A percentile compares a stretch with the other conserved stretches of the same genome.
These are phyloP conservation scores for Lanistes nyassanus DNA, from an alignment of 1,140 invertebrate species.

Conservation along the genomic window DNA sequence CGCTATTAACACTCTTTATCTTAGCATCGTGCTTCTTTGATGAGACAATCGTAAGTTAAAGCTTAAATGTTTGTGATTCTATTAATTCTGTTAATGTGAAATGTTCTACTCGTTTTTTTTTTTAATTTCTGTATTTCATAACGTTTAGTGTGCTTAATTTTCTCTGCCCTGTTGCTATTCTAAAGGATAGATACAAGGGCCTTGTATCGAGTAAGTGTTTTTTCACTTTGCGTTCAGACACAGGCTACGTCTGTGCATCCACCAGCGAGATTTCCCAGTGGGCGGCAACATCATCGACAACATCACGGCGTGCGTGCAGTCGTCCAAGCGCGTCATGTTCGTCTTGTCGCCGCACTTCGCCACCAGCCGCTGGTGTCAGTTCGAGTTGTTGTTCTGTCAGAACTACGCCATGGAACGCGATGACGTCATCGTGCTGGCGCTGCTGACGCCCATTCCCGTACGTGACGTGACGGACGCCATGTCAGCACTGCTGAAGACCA, in stretches of 20 bases:
- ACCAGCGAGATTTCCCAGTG: conserved; percentile 49
- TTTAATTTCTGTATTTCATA: too few species aligned
- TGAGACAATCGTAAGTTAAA: too few species aligned
- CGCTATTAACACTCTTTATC: too few species aligned
- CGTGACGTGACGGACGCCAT: conserved; percentile 24
- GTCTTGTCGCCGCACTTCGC: conserved; percentile 45
- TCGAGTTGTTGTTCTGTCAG: conserved; percentile 65
- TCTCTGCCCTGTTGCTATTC: too few species aligned
- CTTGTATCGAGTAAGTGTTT: too few species aligned
- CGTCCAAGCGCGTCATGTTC: conserved; percentile 39
- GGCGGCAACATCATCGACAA: conserved; percentile 47
- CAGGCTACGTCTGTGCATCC: conserved; percentile 44
- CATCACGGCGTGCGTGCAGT: conserved; percentile 43
- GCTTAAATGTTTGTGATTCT: too few species aligned
- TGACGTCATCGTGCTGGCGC: conserved; percentile 26
- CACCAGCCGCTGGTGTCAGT: conserved; percentile 48
- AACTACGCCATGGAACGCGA: conserved; percentile 26
- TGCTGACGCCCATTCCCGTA: conserved; percentile 25
- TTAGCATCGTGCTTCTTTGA: too few species aligned
- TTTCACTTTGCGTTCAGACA: too few species aligned
- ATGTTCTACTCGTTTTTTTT: too few species aligned
- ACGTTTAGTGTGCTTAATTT: too few species aligned
- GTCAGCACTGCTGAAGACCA: conserved; percentile 21
- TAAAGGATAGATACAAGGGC: too few species aligned
- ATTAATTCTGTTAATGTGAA: too few species aligned